Evolutionary conservation across 2,888 invertebrate species (phyloP).

Genomic region (Cantharis nigra): DNA sequence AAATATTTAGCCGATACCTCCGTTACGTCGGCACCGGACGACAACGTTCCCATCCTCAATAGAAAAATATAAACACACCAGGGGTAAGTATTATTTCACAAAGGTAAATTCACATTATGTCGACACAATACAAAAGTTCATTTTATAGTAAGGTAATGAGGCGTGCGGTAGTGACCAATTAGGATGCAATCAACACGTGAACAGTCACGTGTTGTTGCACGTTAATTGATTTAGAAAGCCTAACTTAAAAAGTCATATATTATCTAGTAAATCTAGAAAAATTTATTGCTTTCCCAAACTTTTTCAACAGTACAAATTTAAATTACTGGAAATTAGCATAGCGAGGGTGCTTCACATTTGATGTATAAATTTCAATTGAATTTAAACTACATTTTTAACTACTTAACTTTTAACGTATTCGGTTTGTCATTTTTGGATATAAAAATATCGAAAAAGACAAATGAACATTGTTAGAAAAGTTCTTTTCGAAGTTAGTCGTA

Average conservation of each 20-base stretch:
- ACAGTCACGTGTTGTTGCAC: conserved; percentile 7
- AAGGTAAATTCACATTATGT: neutral
- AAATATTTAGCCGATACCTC: neutral
- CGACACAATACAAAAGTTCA: neutral
- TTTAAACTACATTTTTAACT: neutral
- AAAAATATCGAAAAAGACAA: conserved; percentile 13
- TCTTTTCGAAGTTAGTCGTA: conserved; percentile 10
- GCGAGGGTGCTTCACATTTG: conserved; percentile 7
- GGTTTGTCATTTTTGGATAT: conserved; percentile 10
- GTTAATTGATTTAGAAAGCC: conserved; percentile 15
- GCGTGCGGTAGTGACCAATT: conserved; percentile 1
- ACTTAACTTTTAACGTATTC: conserved; percentile 6
- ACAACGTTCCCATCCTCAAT: neutral
- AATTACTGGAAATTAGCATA: conserved; percentile 1
- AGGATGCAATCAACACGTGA: conserved; percentile 10
- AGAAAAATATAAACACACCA: neutral
- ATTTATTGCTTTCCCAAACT: neutral
- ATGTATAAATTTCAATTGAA: neutral
- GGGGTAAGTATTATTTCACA: neutral
- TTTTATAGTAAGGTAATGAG: neutral
- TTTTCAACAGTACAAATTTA: neutral
- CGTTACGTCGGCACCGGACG: neutral
- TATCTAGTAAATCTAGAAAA: neutral
- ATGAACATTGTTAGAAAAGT: conserved; percentile 12
- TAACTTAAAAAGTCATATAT: neutral